Base-by-base conservation (phyloP, 2,888 invertebrate genomes). In the Sinotaia quadrata region DNA sequence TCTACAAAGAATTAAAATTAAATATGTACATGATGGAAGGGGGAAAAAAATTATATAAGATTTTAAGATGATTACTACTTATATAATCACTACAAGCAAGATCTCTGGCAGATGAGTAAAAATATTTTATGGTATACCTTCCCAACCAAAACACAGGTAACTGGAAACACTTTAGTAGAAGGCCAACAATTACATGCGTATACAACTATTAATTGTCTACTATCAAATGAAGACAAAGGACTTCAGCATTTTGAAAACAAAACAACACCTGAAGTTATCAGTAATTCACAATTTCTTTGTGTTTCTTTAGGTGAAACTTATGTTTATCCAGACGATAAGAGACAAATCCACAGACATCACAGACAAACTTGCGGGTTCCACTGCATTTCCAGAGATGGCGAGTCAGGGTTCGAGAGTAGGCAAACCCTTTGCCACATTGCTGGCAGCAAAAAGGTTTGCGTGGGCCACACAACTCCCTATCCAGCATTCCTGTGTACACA, bases 321-420 rank as follows among this genome's bases (percentile, higher is more conserved):
- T 56, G 44, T 56, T 54, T 54, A 27, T 65, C 65, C 54, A 65
- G 54, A 10, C 65, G 65, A 37, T 65, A 41, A 33, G 18, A 54
- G 1, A 65, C 65, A 18, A 56, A 27, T 29, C 65, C 65, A 56
- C 65, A 65, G n/a, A 41, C 33, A n/a, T 52, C 52, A 21, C 65
- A 65, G n/a, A 44, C 65, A 15, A 65, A 52, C 3, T 52, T 52
- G n/a, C 58, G 57, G 41, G 68, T 60, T 12, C 65, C 56, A 21
- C 49, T 58, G 56, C 72, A 72, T 37, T 72, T 72, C 72, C 72
- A 72, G 24, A 37, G 67, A 58, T 72, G 72, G 12, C 72, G 61
- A 41, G 52, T 66, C 18, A 72, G 58, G 37, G 69, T 72, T 33
- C 60, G 61, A 21, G 56, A 62, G 66, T 72, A 67, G 31, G 65